These are phyloP conservation scores for Phalacrocorax pelagicus DNA, from an alignment of 2,113 vertebrate genomes.

Conservation along the genomic window DNA sequence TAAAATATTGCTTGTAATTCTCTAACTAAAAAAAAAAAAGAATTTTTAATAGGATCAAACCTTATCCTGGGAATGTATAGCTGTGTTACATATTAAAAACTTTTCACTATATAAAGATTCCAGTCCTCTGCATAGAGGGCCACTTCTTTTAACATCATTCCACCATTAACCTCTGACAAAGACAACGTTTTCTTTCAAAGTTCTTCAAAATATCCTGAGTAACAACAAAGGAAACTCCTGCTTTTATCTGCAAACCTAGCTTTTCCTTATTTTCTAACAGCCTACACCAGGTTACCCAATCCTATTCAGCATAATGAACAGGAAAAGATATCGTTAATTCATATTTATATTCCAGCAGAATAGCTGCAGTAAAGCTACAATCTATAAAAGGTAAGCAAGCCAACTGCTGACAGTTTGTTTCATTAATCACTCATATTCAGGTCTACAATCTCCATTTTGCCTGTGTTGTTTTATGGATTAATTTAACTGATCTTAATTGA, in stretches of 20 bases:
- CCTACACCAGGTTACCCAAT: background rate
- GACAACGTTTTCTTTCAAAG: rapidly evolving
- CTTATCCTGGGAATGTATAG: background rate
- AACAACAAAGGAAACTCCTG: background rate
- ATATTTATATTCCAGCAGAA: background rate
- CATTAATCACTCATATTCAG: background rate
- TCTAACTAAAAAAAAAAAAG: background rate
- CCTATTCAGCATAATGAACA: background rate
- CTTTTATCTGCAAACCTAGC: background rate
- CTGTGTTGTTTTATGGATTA: background rate
- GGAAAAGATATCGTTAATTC: background rate
- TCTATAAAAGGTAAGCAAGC: background rate
- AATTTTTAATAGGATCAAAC: background rate
- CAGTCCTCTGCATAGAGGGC: background rate
- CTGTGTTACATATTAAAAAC: background rate
- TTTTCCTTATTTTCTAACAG: background rate
- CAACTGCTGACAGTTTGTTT: background rate
- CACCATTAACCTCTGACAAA: background rate
- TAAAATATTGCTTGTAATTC: background rate
- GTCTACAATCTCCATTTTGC: background rate
- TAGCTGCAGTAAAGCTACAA: background rate
- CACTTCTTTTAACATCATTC: background rate
- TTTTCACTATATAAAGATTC: background rate
- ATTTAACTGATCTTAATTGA: background rate
- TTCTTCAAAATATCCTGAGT: background rate